Evolutionary conservation across 2,113 vertebrate genomes (phyloP).

Genomic region (Spilogale gracilis): DNA sequence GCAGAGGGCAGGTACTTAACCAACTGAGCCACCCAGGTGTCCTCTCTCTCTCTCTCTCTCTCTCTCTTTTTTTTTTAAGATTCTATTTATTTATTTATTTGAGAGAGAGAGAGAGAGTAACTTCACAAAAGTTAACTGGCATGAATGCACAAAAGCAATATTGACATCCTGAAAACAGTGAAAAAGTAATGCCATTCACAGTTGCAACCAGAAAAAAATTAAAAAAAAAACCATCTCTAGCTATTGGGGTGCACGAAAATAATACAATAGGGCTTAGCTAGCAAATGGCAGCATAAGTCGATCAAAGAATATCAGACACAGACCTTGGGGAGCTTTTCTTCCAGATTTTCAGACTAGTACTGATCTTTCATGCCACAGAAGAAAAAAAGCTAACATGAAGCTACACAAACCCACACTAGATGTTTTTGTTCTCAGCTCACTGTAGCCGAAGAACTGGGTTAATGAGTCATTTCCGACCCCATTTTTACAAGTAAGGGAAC

Average conservation of each 20-base stretch:
- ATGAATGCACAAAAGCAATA: background rate
- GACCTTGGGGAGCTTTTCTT: background rate
- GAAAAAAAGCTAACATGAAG: background rate
- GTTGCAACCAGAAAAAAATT: background rate
- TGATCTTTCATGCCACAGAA: background rate
- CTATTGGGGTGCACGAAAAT: background rate
- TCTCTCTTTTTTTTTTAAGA: too few relatives aligned
- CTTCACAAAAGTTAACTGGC: background rate
- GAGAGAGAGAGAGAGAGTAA: background rate
- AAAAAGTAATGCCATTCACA: background rate
- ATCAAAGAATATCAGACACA: background rate
- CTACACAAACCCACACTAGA: background rate
- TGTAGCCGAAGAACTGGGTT: background rate
- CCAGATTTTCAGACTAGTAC: background rate
- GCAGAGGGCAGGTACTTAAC: background rate
- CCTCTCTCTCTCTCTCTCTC: too few relatives aligned
- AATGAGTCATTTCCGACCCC: background rate
- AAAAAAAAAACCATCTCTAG: background rate
- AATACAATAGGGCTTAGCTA: background rate
- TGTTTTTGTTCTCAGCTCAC: background rate
- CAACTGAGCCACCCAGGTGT: background rate
- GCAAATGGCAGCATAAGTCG: background rate
- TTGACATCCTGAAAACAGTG: background rate
- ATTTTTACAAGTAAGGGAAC: slow-evolving; percentile 25
- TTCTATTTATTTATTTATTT: too few relatives aligned